Conservation (phyloP, 2,113 vertebrate genomes). For the Nansenia antarctica region DNA sequence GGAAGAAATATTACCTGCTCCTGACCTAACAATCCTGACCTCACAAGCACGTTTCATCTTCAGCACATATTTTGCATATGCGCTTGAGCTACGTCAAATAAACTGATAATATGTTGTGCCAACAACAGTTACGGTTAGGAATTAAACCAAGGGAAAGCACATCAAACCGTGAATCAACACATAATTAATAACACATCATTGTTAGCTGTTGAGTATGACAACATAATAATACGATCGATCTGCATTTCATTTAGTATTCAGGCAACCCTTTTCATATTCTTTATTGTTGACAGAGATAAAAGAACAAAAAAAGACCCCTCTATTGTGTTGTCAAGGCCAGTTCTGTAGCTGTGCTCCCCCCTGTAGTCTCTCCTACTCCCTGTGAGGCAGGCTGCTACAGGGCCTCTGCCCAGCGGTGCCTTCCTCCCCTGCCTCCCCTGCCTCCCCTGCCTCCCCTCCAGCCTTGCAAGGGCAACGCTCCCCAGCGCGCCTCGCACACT, state of each 20-base stretch:
- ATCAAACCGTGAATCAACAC: neutral
- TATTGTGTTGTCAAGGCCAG: neutral
- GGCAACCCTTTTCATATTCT: neutral
- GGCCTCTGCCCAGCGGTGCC: neutral
- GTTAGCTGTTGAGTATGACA: neutral
- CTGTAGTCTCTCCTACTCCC: neutral
- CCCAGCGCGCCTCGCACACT: conserved; percentile 2
- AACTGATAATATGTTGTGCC: neutral
- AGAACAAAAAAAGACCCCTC: neutral
- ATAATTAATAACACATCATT: neutral
- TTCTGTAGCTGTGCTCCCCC: no score
- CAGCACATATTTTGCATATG: neutral
- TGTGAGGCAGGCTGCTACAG: neutral
- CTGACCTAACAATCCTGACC: neutral
- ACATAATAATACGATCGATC: no score
- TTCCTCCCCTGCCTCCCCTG: neutral
- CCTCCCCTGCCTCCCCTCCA: conserved; percentile 19
- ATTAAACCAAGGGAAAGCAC: neutral
- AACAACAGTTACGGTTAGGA: no score
- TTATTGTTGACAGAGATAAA: neutral
- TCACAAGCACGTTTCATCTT: neutral
- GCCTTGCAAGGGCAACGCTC: conserved; percentile 1
- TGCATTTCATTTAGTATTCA: neutral
- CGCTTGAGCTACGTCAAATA: neutral
- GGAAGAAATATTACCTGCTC: neutral